A percentile compares a stretch with the other conserved stretches of the same genome.
phyloP scores from a whole-genome alignment of 2,797 vertebrate species.

The Xenops minutus region DNA sequence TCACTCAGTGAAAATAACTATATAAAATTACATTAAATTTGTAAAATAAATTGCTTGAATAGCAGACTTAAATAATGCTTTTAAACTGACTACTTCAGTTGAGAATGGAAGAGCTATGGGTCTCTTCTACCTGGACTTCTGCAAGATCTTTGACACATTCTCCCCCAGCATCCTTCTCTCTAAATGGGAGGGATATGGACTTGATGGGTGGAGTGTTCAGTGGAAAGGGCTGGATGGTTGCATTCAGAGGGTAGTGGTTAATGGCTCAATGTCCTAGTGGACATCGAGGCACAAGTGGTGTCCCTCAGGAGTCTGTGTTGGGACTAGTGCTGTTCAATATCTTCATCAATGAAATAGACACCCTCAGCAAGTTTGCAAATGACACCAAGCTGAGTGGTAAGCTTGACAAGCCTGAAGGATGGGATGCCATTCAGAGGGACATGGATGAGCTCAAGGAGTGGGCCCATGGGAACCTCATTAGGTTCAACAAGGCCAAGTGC shows the following conservation, averaged over 20 bases:
- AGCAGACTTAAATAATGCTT: background rate
- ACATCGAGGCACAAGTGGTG: rapidly evolving
- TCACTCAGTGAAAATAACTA: background rate
- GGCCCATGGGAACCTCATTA: background rate
- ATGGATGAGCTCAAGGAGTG: background rate
- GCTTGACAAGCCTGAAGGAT: background rate
- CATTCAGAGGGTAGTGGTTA: background rate
- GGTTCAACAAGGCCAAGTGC: background rate
- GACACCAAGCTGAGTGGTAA: background rate
- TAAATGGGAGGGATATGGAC: background rate
- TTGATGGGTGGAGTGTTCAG: background rate
- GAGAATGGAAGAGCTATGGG: background rate
- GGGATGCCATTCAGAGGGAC: background rate
- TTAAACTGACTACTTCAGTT: background rate
- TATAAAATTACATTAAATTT: background rate
- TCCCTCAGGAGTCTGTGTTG: background rate
- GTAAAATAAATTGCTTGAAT: background rate
- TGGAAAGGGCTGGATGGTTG: background rate
- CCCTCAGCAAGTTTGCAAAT: background rate
- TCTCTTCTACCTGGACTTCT: background rate
- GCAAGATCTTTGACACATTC: background rate
- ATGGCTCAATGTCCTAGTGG: background rate
- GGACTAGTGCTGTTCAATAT: background rate
- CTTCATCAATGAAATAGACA: background rate
- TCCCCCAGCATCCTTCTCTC: background rate